Evolutionary conservation across 2,113 vertebrate species (phyloP), one percentile per base, ranked within the genome.

Genomic region (Eptesicus fuscus): DNA sequence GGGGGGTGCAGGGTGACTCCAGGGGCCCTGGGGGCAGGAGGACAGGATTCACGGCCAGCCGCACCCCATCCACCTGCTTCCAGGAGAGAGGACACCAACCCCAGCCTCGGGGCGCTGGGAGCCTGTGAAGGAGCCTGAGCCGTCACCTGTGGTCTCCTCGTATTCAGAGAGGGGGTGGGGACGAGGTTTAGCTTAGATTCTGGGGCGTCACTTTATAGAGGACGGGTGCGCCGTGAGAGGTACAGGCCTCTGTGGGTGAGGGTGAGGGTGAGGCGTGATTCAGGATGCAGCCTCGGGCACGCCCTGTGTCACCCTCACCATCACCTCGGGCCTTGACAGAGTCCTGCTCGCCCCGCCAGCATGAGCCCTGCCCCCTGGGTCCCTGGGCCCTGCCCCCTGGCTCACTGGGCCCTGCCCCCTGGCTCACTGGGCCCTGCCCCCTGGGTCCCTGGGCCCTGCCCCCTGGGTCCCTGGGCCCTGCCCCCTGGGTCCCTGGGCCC

Each of bases 21-120:
- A 23, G 2, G 28, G 32, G 14, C 12, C 0, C 2, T 3, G 0
- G 12, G 63, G 4, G 4, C 2, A 0, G 82, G 22, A 37, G 49
- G 85, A 2, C 0, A 0, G 10, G 28, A 44, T 0, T 51, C 28
- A 16, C 0, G 0, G 4, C 44, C n/a, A 4, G 28, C 56, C 23
- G 4, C 47, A 47, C 40, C n/a, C 9, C 51, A 18, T 30, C 25
- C 22, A 1, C 42, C 59, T 3, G 9, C 30, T 9, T 1, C 9
- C 4, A 0, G 20, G 13, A 16, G 35, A 16, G 11, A n/a, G 0
- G 4, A 13, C 7, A 9, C 1, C 8, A 6, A 0, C 14, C 44
- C 42, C 8, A 22, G 37, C 61, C 70, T 51, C 25, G 0, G 59
- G 83, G 47, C 0, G 4, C 3, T 28, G n/a, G 1, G 13, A 65